Evolutionary conservation across 2,113 vertebrate genomes (phyloP), one percentile per base, ranked within the genome.

Genomic region (Cyprinus carpio): DNA sequence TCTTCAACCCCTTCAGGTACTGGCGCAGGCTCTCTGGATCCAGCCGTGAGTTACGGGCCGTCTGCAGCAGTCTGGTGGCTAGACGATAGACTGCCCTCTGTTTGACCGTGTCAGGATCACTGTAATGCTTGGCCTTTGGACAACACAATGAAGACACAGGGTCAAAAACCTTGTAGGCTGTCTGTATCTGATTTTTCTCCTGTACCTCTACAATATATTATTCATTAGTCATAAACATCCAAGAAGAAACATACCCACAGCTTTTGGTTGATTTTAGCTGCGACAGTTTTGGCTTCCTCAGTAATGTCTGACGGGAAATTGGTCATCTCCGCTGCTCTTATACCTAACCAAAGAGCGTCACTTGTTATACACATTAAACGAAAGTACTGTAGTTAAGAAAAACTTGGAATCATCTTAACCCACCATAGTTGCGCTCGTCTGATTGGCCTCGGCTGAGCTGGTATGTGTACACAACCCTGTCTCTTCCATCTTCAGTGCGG

Each of bases 381-480:
- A 60, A 60, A n/a, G 56, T 5, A 37, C 34, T 40, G 37, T 60
- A 60, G 11, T 37, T 20, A 74, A 49, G 9, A 72, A 62, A 54
- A 69, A 25, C 23, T 18, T 65, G 58, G 20, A 69, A 27, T 20
- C 34, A 69, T 56, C 13, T 87, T 56, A 25, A 15, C 71, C 89
- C 96, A 99, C 98, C 98, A 0, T 99, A 99, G 88, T 97, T 95
- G 85, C 96, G 96, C 92, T 99, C 97, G 83, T 97, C 95, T 37
- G 97, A 96, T 46, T 92, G 94, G 86, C 98, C 98, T 91, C 94
- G 96, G 86, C 93, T 96, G 85, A 99, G 95, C 69, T 92, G 85
- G 88, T 98, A 97, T 7, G 97, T 98, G 84, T 97, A 99, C 83
- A 96, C 86, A 82, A 99, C 94, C 37, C 93, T 93, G 74, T 98